Evolutionary conservation across 2,113 vertebrate species (phyloP).

Genomic region (Dendrocopos noguchii): DNA sequence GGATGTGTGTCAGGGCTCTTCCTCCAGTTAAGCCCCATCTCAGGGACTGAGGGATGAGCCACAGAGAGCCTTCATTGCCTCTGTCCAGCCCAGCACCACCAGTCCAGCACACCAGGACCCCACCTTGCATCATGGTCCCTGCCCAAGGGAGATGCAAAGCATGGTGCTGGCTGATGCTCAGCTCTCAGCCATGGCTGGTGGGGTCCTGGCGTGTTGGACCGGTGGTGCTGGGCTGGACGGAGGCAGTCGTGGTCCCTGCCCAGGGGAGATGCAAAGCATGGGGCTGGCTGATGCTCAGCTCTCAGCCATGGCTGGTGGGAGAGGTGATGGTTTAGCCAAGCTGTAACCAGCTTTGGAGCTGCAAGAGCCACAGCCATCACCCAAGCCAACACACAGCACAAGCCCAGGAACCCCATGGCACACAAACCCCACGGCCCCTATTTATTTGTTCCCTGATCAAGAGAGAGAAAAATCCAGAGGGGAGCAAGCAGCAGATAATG

Average conservation of each 20-base stretch:
- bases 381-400: accelerated
- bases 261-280: accelerated
- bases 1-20: accelerated
- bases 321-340: not conserved
- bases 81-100: accelerated
- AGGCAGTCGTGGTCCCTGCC: too few species aligned
- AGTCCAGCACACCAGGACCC: too few species aligned
- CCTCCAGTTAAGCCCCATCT: not conserved
- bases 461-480: not conserved
- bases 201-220: not conserved
- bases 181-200: accelerated
- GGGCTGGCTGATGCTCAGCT: accelerated
- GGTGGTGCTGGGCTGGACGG: too few species aligned
- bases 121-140: accelerated
- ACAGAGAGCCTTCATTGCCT: accelerated
- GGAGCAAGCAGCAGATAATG: accelerated
- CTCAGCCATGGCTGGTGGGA: accelerated
- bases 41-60: not conserved
- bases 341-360: accelerated
- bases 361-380: not conserved
- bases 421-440: accelerated
- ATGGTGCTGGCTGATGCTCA: accelerated
- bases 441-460: not conserved
- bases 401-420: accelerated
- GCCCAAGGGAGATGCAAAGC: accelerated